Conservation (phyloP, 2,888 invertebrate genomes). For the Serripes groenlandicus region DNA sequence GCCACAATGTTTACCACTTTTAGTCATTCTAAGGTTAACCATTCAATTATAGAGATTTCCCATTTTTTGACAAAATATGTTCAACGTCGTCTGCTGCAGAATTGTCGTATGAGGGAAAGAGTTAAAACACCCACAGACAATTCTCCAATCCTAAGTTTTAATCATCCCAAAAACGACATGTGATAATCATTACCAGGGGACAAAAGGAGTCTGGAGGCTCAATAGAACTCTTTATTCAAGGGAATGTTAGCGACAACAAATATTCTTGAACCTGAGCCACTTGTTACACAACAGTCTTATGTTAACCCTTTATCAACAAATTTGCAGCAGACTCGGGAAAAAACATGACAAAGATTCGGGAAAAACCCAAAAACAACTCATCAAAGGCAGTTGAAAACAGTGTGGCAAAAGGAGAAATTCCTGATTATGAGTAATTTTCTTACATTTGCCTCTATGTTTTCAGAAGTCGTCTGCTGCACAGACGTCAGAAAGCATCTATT, state of each 20-base stretch:
- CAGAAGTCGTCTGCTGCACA: too few relatives aligned
- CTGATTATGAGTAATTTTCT: too few relatives aligned
- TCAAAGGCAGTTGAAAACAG: background rate
- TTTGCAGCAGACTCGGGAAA: too few relatives aligned
- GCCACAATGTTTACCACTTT: background rate
- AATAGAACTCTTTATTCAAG: conserved; percentile 12
- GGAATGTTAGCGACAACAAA: conserved; percentile 3
- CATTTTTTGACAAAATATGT: background rate
- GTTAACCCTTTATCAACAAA: too few relatives aligned
- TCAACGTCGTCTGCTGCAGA: background rate
- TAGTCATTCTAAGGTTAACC: background rate
- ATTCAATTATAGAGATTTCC: background rate
- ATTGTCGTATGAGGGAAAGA: background rate
- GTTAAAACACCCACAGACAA: background rate
- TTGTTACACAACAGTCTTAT: conserved; percentile 10
- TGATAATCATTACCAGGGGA: conserved; percentile 7
- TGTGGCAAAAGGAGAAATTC: conserved; percentile 1
- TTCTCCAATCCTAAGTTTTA: background rate
- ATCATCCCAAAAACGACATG: conserved; percentile 9
- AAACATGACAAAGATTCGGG: too few relatives aligned
- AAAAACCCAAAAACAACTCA: too few relatives aligned
- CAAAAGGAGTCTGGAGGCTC: conserved; percentile 17
- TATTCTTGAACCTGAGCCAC: conserved; percentile 6
- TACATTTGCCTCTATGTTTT: too few relatives aligned
- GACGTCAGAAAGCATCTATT: too few relatives aligned